phyloP scores from a whole-genome alignment of 2,113 vertebrate species.

The Gallinago undulata region DNA sequence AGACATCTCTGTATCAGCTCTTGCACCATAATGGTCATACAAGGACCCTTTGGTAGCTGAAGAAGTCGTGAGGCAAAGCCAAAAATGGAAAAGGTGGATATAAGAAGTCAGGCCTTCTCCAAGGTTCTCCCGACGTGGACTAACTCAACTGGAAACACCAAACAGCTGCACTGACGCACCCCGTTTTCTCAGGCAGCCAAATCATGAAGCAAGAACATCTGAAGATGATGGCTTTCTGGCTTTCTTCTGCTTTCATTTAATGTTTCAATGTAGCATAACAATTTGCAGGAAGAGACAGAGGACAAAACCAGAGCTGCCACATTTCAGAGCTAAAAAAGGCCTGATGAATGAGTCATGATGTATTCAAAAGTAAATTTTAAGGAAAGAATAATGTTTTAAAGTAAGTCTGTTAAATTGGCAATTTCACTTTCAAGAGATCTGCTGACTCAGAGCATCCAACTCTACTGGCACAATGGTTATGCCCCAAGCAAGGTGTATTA shows the following conservation, averaged over 20 bases:
- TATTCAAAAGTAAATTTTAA: neutral
- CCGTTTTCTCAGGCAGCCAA: neutral
- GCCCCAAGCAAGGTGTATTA: neutral
- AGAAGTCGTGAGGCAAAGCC: neutral
- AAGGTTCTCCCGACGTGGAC: neutral
- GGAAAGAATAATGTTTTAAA: neutral
- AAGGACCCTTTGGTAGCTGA: neutral
- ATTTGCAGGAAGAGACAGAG: neutral
- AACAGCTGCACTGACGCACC: fast-evolving
- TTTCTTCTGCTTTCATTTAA: neutral
- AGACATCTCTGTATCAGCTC: neutral
- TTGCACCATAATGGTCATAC: fast-evolving
- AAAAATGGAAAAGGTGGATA: neutral
- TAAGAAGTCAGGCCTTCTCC: neutral
- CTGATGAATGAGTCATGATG: neutral
- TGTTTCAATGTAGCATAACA: neutral
- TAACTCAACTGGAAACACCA: neutral
- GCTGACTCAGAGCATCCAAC: neutral
- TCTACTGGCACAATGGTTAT: neutral
- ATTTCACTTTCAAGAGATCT: neutral
- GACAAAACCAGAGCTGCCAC: neutral
- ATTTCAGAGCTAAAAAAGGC: neutral
- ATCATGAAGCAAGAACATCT: neutral
- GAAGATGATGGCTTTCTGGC: neutral
- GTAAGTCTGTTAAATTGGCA: neutral